Evolutionary conservation across 2,113 vertebrate genomes (phyloP), one percentile per base, ranked within the genome.

Genomic region (Brachypodius melanocephalos): DNA sequence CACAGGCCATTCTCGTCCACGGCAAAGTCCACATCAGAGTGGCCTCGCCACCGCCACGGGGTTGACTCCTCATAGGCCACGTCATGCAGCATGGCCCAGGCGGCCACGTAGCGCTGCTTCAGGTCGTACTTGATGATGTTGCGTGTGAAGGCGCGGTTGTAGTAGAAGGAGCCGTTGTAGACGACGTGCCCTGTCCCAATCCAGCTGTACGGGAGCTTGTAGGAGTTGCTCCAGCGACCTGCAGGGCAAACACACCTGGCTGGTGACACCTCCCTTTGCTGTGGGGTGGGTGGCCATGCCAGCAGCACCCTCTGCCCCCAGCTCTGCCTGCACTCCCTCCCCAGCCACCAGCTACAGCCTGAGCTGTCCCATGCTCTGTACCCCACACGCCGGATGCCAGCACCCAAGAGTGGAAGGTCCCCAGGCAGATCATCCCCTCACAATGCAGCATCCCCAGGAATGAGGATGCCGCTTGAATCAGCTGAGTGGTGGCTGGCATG

Each of bases 201-300:
- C 99, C 99, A 99, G 97, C 98, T 99, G 95, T 99, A 99, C 0
- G 99, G 99, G 52, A 99, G 98, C 97, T 99, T 99, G 98, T 99
- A 99, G 42, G 99, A 99, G 88, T 99, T 99, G 95, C 99, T 99
- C 97, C 98, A 98, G 86, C 99, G 99, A 72, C 99, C 99, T 99
- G 95, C 1, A 26, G 17, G 65, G 63, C 80, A 93, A 29, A 85
- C 17, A 85, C 6, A 61, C 26, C 5, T 24, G 12, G 38, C 57
- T 77, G 76, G 48, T 26, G 8, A 84, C 25, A 69, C 24, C 9
- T 4, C 42, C 49, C 51, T 46, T 42, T 54, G 32, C 76, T 57
- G 49, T 8, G 29, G 29, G 18, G 24, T 25, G 20, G 26, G 55
- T 20, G 29, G 55, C 31, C 42, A 2, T 2, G 3, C 38, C 4